phyloP scores from a whole-genome alignment of 1,140 invertebrate genomes.

The Lordiphosa mommai region DNA sequence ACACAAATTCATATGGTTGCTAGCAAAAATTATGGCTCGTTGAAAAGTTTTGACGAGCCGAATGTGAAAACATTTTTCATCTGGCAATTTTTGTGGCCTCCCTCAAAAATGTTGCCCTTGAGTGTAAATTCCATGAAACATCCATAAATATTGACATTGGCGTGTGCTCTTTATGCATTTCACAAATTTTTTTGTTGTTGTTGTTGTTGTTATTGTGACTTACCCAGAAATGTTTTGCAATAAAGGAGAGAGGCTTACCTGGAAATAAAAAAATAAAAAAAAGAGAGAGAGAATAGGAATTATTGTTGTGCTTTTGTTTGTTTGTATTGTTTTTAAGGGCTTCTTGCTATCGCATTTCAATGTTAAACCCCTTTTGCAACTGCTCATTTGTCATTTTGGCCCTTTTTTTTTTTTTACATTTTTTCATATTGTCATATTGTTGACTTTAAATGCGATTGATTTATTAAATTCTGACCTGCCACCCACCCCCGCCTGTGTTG shows the following conservation, averaged over 20 bases:
- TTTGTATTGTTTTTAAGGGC: no score
- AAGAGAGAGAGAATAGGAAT: neutral
- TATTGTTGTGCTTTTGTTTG: no score
- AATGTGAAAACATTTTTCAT: constrained; percentile 41
- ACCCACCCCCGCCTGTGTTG: constrained; percentile 25
- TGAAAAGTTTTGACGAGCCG: constrained; percentile 60
- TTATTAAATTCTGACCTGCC: constrained; percentile 21
- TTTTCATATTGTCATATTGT: neutral
- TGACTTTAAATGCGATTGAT: constrained; percentile 26
- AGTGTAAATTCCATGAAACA: constrained; percentile 36
- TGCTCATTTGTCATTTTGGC: neutral
- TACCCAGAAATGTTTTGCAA: neutral
- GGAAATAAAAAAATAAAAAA: constrained; percentile 4
- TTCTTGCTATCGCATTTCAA: no score
- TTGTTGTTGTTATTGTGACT: no score
- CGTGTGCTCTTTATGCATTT: constrained; percentile 46
- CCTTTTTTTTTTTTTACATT: neutral
- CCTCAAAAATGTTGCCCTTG: constrained; percentile 45
- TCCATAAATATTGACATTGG: constrained; percentile 58
- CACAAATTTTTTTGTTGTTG: no score
- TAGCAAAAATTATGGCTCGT: constrained; percentile 54
- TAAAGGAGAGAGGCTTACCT: constrained; percentile 2
- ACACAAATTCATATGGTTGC: constrained; percentile 16
- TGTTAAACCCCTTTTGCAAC: neutral
- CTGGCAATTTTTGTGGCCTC: constrained; percentile 30